A percentile compares a stretch with the other conserved stretches of the same genome.
These are phyloP conservation scores for Lycaon pictus DNA, from an alignment of 2,113 vertebrate genomes.

Conservation along the genomic window DNA sequence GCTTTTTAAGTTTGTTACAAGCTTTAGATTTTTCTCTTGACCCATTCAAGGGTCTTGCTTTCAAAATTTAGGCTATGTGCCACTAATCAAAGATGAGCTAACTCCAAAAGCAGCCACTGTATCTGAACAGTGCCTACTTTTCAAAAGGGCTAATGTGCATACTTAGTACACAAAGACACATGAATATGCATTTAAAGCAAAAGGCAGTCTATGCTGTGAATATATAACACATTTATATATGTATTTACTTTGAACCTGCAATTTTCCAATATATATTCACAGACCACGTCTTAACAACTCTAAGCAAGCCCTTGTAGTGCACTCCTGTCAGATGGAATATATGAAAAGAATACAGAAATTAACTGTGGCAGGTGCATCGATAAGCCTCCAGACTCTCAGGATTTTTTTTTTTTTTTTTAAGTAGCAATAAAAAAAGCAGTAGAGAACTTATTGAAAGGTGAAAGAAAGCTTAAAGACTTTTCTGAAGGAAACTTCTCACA, in stretches of 20 bases:
- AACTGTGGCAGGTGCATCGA: conserved; percentile 75
- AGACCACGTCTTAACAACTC: conserved; percentile 80
- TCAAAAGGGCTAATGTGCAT: conserved; percentile 70
- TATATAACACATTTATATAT: conserved; percentile 74
- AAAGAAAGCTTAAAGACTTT: conserved; percentile 78
- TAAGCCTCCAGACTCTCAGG: conserved; percentile 78
- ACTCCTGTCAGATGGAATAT: conserved; percentile 72
- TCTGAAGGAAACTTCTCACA: conserved; percentile 83
- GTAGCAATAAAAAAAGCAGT: conserved; percentile 63
- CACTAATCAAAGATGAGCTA: conserved; percentile 67
- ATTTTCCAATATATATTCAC: conserved; percentile 81
- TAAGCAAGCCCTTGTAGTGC: conserved; percentile 78
- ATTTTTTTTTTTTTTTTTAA: not conserved
- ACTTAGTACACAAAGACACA: conserved; percentile 69
- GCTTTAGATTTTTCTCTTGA: conserved; percentile 60
- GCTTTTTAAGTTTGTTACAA: conserved; percentile 30
- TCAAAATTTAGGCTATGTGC: conserved; percentile 67
- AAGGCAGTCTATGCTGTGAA: conserved; percentile 80
- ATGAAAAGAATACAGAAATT: conserved; percentile 75
- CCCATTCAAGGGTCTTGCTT: conserved; percentile 54
- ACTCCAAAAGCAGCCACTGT: conserved; percentile 77
- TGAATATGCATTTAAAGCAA: conserved; percentile 81
- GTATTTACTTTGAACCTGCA: conserved; percentile 81
- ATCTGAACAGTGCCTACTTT: conserved; percentile 70
- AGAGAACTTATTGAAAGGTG: conserved; percentile 71